Conservation (phyloP, 2,113 vertebrate species). For the Arizona elegans region DNA sequence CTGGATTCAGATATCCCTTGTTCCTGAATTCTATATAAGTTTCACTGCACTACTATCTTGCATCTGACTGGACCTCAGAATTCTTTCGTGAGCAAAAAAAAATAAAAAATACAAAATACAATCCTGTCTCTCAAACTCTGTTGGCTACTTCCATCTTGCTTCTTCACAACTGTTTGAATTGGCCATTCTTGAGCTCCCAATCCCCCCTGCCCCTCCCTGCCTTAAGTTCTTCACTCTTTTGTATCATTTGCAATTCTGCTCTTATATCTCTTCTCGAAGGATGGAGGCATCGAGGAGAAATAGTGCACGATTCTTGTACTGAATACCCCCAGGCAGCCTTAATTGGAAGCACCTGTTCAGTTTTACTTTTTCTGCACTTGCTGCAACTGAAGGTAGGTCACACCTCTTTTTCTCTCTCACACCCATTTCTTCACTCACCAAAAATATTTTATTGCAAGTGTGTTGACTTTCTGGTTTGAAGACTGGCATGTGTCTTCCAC, state of each 20-base stretch:
- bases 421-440: slow-evolving; percentile 24
- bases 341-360: slow-evolving; percentile 44
- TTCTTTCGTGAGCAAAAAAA: neutral
- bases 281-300: neutral
- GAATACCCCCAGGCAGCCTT: slow-evolving; percentile 38
- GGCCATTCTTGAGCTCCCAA: neutral
- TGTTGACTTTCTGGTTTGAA: slow-evolving; percentile 35
- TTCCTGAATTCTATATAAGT: neutral
- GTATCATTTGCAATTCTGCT: neutral
- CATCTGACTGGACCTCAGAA: neutral
- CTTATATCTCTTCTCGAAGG: neutral
- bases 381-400: slow-evolving; percentile 51
- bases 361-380: slow-evolving; percentile 40
- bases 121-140: neutral
- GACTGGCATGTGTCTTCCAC: neutral
- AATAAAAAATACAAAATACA: neutral
- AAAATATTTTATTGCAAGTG: slow-evolving; percentile 32
- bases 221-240: neutral
- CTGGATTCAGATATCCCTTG: neutral
- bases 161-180: neutral
- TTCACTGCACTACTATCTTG: neutral
- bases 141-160: neutral
- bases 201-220: neutral
- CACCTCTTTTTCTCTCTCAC: slow-evolving; percentile 46
- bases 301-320: neutral